Conservation (phyloP, 2,888 invertebrate species). For the Agrotis exclamationis region DNA sequence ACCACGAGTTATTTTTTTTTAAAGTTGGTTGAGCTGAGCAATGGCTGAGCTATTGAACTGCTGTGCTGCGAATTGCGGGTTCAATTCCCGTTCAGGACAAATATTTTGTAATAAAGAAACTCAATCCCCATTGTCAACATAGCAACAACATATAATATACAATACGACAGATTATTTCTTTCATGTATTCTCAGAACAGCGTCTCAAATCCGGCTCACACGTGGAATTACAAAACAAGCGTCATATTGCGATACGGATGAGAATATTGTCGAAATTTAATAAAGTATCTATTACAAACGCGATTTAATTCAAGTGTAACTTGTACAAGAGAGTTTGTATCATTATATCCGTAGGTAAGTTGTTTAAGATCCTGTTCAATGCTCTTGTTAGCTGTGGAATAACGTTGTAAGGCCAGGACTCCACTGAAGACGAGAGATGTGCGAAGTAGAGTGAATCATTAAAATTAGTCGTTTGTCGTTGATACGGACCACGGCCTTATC, state of each 20-base stretch:
- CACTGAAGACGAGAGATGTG: no score
- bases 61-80: no score
- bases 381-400: not conserved
- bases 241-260: slow-evolving; percentile 72
- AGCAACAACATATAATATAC: not conserved
- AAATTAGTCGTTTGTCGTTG: no score
- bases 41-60: no score
- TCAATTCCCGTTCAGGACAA: no score
- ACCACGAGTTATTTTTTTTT: no score
- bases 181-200: not conserved
- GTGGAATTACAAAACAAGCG: slow-evolving; percentile 68
- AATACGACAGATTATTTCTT: not conserved
- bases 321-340: slow-evolving; percentile 8
- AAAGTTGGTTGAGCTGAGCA: no score
- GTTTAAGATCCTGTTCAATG: no score
- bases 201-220: slow-evolving; percentile 61
- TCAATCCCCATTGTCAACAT: not conserved
- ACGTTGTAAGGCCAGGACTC: not conserved
- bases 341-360: slow-evolving; percentile 6
- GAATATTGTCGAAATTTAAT: slow-evolving; percentile 67
- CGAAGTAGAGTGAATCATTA: no score
- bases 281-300: slow-evolving; percentile 67
- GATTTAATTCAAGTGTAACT: slow-evolving; percentile 25
- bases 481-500: no score
- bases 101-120: no score